phyloP scores from a whole-genome alignment of 37 sponge, comb jelly and placozoan species.

The Tethya wilhelma region DNA sequence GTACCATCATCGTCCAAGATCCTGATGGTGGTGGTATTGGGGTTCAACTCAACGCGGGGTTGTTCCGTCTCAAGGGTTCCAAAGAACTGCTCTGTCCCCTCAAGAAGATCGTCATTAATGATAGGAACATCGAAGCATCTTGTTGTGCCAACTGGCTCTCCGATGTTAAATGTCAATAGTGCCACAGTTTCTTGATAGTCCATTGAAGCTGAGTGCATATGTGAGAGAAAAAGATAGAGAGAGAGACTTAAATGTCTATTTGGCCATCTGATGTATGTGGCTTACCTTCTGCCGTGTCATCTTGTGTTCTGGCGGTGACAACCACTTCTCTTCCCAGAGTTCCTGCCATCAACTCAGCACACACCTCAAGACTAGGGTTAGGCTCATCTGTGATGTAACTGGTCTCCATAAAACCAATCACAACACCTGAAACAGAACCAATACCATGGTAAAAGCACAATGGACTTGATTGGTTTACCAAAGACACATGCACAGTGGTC shows the following conservation, averaged over 20 bases:
- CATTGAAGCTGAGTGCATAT: no score
- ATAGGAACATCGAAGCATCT: no score
- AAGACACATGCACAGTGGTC: no score
- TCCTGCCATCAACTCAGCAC: not conserved
- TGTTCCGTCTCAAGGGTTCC: not conserved
- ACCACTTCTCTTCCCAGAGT: not conserved
- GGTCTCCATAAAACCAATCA: no score
- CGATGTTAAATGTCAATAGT: not conserved
- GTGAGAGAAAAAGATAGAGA: no score
- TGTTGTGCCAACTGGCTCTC: no score
- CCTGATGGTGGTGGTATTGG: not conserved
- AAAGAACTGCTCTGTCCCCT: conserved; percentile 9
- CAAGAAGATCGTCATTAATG: conserved; percentile 6
- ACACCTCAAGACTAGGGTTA: not conserved
- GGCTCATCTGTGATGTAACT: conserved; percentile 16
- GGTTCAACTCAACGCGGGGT: not conserved
- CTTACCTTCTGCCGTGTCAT: not conserved
- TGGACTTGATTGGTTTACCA: no score
- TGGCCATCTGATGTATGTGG: no score
- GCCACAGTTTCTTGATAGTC: not conserved
- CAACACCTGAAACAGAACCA: conserved; percentile 1
- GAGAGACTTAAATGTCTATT: no score
- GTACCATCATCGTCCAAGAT: conserved; percentile 13
- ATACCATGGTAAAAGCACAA: no score
- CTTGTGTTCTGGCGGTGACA: not conserved